These are phyloP conservation scores for Drosophila percnosoma DNA, from an alignment of 2,888 invertebrate species.

Conservation along the genomic window DNA sequence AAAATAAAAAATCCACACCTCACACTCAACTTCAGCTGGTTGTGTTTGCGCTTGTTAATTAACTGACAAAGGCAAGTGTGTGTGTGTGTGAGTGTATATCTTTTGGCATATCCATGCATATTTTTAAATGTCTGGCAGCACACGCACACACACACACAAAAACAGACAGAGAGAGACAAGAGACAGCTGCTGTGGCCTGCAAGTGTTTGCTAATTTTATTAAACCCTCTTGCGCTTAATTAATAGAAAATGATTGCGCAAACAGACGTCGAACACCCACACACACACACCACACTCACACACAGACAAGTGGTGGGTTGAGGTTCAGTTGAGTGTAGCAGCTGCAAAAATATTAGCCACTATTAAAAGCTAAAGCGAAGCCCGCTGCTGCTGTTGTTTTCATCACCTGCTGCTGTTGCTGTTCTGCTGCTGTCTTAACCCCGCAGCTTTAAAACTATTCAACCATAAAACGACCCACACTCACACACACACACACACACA, in stretches of 20 bases:
- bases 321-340: slow-evolving; percentile 25
- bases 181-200: slow-evolving; percentile 36
- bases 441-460: slow-evolving; percentile 72
- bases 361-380: slow-evolving; percentile 60
- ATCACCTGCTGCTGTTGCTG: slow-evolving; percentile 50
- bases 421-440: slow-evolving; percentile 45
- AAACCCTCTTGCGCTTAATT: slow-evolving; percentile 78
- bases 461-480: slow-evolving; percentile 68
- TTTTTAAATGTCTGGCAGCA: slow-evolving; percentile 55
- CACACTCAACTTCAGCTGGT: slow-evolving; percentile 17
- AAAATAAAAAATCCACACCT: slow-evolving; percentile 23
- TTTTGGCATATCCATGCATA: slow-evolving; percentile 38
- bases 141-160: slow-evolving; percentile 13
- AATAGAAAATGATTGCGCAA: slow-evolving; percentile 78
- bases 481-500: slow-evolving; percentile 29
- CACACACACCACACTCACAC: slow-evolving; percentile 15
- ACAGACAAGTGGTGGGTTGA: neutral
- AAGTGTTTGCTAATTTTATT: slow-evolving; percentile 79
- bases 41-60: slow-evolving; percentile 69
- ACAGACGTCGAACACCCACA: slow-evolving; percentile 55
- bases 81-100: slow-evolving; percentile 17
- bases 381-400: slow-evolving; percentile 37
- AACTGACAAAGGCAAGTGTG: slow-evolving; percentile 65
- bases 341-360: slow-evolving; percentile 68
- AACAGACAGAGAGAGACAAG: neutral